Evolutionary conservation across 1,140 invertebrate genomes (phyloP), one percentile per base, ranked within the genome.

Genomic region (Drosophila orena): DNA sequence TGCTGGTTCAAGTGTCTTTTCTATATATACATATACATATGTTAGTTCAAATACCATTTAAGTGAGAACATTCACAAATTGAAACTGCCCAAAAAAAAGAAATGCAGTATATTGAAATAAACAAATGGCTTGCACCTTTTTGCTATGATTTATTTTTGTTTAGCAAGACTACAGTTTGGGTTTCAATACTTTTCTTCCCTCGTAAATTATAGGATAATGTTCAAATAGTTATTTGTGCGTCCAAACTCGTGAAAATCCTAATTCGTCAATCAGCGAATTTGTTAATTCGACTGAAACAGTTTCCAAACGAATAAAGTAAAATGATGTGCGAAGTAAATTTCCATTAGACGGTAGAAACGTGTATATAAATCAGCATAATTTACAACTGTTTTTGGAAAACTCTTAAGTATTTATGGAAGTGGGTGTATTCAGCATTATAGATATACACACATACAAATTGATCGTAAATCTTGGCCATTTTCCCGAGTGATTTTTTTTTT

Each of bases 401-500:
- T 30, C 17, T 30, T 8, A 37, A 69, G 69, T 35, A 69, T 69
- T 56, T 69, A 69, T 69, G 62, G 54, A 35, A 38, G 59, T 38
- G 58, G 52, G 5, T 14, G 57, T 27, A 34, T 68, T 62, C 42
- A 61, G 49, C 52, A 54, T 46, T 60, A 30, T 20, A 20, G 12
- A 44, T 52, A 79, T 34, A 74, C 53, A 79, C 35, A 56, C 35
- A 83, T 55, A 66, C 59, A 83, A 83, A 83, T 75, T 64, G 80
- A 84, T 83, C 76, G 80, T 83, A 83, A 83, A 83, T 83, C 70
- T 83, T 58, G 17, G 22, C 64, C 52, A 42, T 56, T 40, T 73
- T 49, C 50, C 43, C 15, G 14, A 15, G 15, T 17, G 11, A 12
- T 44, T 4, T 40, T n/a, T 14, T 30, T 10, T 34, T 57, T 50